Base-by-base conservation (phyloP, 1,140 invertebrate genomes). In the Asobara japonica region DNA sequence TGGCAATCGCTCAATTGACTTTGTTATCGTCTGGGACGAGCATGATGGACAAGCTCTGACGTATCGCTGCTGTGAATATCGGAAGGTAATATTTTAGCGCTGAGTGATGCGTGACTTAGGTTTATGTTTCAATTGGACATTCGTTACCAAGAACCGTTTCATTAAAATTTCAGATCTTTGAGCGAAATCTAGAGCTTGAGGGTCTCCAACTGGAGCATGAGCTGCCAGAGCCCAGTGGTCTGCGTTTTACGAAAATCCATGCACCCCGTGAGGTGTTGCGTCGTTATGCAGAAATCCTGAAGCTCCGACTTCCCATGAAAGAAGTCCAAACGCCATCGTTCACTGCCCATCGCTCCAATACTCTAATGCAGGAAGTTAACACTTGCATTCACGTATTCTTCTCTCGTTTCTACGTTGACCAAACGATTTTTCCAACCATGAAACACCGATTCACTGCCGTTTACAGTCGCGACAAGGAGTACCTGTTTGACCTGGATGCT, bases 231-330 rank as follows among this genome's bases (percentile, higher is more conserved):
- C 84, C 89, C 70, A 88, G 89, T 79, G 89, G 91, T 75, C 78
- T 93, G 72, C 87, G 90, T 82, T 94, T 94, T 83, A 87, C 94
- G 77, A 94, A 94, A 90, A 92, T 98, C 72, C 95, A 98, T 86
- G 94, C 95, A 3, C 95, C 97, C 0, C 89, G 91, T 79, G 90
- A 94, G 81, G 95, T 99, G 3, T 84, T 99, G 51, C 90, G 92
- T 74, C 91, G 95, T 77, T 98, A 98, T 88, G 93, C 95, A 65
- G 97, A 99, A 88, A 93, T 98, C 78, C 89, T 98, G 77, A 97
- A 97, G 84, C 89, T 99, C 29, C 91, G 96, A 85, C 94, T 98
- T 94, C 96, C 97, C 11, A 96, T 99, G 91, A 96, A 95, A 89
- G 92, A 95, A 88, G 90, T 95, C 78, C 90, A 91, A 45, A 90